Base-by-base conservation (phyloP, 2,797 vertebrate genomes). In the Phoeniculus purpureus region DNA sequence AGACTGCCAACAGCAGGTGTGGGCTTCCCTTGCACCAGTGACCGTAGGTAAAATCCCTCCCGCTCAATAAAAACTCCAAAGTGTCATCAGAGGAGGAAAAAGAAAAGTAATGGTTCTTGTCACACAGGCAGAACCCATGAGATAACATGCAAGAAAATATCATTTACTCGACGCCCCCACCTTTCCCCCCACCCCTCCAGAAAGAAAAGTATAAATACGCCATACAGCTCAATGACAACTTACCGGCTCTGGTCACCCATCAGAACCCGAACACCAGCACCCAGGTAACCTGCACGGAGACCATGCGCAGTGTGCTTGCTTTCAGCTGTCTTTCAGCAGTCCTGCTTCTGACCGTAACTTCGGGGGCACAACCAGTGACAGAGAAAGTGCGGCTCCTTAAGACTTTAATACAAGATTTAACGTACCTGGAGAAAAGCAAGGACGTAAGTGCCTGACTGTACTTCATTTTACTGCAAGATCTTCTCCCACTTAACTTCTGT, bases 1-100 rank as follows among this genome's bases (percentile, higher is more conserved):
- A 91, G 48, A 81, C 83, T 88, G 74, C 76, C 92, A 90, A 40
- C 81, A 95, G 70, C 82, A 74, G 96, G 96, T 97, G 97, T 97
- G 97, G 97, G 97, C 93, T 97, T 96, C 92, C 88, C 71, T 95
- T 93, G 95, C 78, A 86, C 90, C 86, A 95, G 96, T 96, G 94
- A 97, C 96, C 97, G 97, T 95, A 97, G 97, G 97, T 97, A 95
- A 96, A 98, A 98, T 97, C 98, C 97, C 96, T 97, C 96, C 88
- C 64, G 96, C 96, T 97, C 96, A 96, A 94, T 96, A 98, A 97
- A 98, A 98, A 98, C 98, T 98, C 98, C 98, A 97, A 97, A 98
- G 96, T 98, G 98, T 98, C 98, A 98, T 98, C 98, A 98, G 96
- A 94, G 83, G 96, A 98, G 97, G 97, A 97, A 98, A 98, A 97